Evolutionary conservation across 2,888 invertebrate species (phyloP), one percentile per base, ranked within the genome.

Genomic region (Drosophila koepferae): DNA sequence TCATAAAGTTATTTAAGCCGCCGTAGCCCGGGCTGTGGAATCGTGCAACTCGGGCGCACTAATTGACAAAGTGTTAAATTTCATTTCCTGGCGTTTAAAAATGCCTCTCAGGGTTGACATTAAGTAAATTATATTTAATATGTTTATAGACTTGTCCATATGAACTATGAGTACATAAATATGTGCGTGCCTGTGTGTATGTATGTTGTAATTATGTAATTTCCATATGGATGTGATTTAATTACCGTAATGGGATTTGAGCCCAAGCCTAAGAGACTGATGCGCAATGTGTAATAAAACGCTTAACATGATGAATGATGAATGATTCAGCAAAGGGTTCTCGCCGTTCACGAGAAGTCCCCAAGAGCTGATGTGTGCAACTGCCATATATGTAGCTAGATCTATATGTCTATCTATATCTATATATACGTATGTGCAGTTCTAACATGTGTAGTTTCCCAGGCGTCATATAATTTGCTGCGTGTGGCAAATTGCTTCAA

Each of bases 61-160:
- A 90, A 91, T 90, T 91, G 90, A 90, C 83, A 82, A 83, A 90
- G 91, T 91, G 89, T 91, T 90, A 80, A 81, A 76, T 91, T 89
- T 90, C 89, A 81, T 67, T 85, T 79, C 53, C 66, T 46, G 72
- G 58, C 78, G 70, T 56, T 86, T 78, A 63, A 80, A 83, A 77
- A 86, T 72, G 49, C 63, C 78, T 71, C 68, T 48, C 61, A 62
- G 67, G 74, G 73, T 74, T 90, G 91, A 87, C 92, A 87, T 91
- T 91, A 91, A 91, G 89, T 88, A 92, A 92, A 91, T 91, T 91
- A 92, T 90, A 91, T 91, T 91, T 92, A 92, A 92, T 91, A 92
- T 86, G 89, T 92, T 92, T 91, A 92, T 92, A 84, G 86, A 90
- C 87, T 81, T 75, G 81, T 65, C 75, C 69, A 85, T 82, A 75